Base-by-base conservation (phyloP, 2,888 invertebrate species). In the Caenorhabditis afra region DNA sequence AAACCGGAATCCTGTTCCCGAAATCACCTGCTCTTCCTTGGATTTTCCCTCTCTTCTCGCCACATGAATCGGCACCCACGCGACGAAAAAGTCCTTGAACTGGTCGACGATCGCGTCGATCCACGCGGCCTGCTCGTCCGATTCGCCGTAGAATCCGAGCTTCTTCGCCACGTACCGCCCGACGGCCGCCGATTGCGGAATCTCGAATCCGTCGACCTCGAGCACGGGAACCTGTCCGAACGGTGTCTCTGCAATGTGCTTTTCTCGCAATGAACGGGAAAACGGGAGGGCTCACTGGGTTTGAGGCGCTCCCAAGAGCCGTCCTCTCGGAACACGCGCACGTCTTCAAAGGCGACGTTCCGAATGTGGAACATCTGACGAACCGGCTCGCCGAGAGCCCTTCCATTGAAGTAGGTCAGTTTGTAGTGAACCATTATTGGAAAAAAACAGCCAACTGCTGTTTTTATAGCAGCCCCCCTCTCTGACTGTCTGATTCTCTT, bases 391-490 rank as follows among this genome's bases (percentile, higher is more conserved):
- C 29, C 29, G 1, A 66, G 52, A 22, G 49, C 74, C 3, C 74
- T 20, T 16, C 37, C 77, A 11, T 64, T 41, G 61, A 78, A 78
- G 29, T 78, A 78, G 16, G 49, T 50, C 10, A 78, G 52, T 16
- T 78, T 78, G 58, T 71, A 78, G 52, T 23, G 11, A 22, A 49
- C 23, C 77, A 78, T 78, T n/a, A n/a, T n/a, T n/a, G n/a, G n/a
- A n/a, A n/a, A n/a, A n/a, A n/a, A n/a, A n/a, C n/a, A n/a, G n/a
- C n/a, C n/a, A n/a, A n/a, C n/a, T n/a, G n/a, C n/a, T n/a, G n/a
- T n/a, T n/a, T n/a, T n/a, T n/a, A n/a, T n/a, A n/a, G n/a, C n/a
- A n/a, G n/a, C n/a, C n/a, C n/a, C n/a, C n/a, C n/a, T n/a, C 29
- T 29, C 29, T 29, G 4, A 7, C 29, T 5, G 29, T 29, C 29